Conservation (phyloP, 2,113 vertebrate genomes). For the Patagioenas fasciata region DNA sequence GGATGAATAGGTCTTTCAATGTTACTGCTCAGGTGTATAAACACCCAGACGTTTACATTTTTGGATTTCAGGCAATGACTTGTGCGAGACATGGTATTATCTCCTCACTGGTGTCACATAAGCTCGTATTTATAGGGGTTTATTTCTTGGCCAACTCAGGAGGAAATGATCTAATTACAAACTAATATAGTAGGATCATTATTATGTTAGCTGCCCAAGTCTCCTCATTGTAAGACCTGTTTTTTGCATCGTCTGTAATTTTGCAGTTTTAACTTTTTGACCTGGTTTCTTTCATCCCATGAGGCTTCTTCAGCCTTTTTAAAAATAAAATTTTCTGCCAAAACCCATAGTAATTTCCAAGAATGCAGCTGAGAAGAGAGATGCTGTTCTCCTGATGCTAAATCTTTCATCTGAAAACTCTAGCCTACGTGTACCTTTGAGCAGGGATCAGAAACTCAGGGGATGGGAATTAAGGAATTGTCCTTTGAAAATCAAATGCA, state of each 20-base stretch:
- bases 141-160: neutral
- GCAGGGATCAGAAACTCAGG: neutral
- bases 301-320: neutral
- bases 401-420: neutral
- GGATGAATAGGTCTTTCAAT: neutral
- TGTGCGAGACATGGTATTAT: neutral
- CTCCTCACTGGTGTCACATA: neutral
- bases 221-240: neutral
- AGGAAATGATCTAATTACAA: conserved; percentile 49
- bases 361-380: neutral
- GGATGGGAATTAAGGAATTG: neutral
- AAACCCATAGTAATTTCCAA: neutral
- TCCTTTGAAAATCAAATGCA: neutral
- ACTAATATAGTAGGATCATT: neutral
- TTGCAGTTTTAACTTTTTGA: neutral
- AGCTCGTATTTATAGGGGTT: neutral
- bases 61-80: neutral
- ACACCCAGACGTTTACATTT: neutral
- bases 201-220: conserved; percentile 7
- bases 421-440: neutral
- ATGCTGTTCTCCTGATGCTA: neutral
- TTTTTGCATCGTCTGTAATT: neutral
- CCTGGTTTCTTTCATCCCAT: neutral
- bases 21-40: neutral
- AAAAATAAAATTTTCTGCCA: neutral